phyloP scores from a whole-genome alignment of 2,797 vertebrate species.

The Rhabdomys pumilio region DNA sequence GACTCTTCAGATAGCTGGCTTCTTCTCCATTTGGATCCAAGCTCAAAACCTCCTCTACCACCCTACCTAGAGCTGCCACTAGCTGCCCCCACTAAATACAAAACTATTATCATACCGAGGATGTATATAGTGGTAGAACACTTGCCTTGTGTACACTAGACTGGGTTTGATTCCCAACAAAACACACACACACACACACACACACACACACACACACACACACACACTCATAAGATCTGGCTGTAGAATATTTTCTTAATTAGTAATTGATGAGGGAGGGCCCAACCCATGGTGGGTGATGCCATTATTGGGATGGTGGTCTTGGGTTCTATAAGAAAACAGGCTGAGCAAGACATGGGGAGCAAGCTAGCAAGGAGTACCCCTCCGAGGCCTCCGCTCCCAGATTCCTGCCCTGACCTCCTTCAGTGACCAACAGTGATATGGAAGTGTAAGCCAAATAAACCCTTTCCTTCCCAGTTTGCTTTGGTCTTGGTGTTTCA shows the following conservation, averaged over 20 bases:
- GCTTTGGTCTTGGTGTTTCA: background rate
- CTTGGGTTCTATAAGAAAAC: background rate
- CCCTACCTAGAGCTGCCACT: background rate
- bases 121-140: background rate
- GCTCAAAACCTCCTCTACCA: background rate
- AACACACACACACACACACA: background rate
- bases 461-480: background rate
- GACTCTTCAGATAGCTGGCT: background rate
- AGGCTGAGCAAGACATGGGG: background rate
- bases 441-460: background rate
- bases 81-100: background rate
- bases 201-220: background rate
- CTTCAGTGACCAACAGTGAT: background rate
- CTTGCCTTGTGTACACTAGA: background rate
- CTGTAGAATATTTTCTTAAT: background rate
- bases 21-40: background rate
- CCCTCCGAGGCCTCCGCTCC: background rate
- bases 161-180: background rate
- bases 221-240: too few species aligned
- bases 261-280: background rate
- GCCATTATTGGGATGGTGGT: background rate
- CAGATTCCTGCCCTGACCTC: background rate
- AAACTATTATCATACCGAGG: background rate
- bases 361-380: background rate
- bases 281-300: background rate